Conservation (phyloP, 53 echinoderm and acorn worm genomes). For the Luidia sarsii region DNA sequence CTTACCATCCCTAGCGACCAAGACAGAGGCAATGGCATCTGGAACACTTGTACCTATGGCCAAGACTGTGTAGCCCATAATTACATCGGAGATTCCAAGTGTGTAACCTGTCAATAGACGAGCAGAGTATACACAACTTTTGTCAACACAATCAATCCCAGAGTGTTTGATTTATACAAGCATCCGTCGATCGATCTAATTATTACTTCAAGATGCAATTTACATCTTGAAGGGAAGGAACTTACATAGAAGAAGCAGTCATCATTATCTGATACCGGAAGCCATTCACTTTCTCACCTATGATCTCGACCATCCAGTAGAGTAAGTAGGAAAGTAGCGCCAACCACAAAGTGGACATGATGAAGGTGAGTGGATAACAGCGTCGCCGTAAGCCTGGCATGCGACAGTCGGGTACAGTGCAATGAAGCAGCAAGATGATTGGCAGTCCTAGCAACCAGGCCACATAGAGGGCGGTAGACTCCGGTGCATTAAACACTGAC, state of each 20-base stretch:
- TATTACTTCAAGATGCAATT: neutral
- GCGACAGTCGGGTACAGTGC: conserved; percentile 87
- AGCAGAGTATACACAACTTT: no score
- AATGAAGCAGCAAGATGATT: conserved; percentile 48
- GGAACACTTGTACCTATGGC: conserved; percentile 94
- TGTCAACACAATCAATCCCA: no score
- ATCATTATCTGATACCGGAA: no score
- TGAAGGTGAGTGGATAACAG: conserved; percentile 68
- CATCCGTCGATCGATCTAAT: no score
- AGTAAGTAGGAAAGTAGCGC: conserved; percentile 70
- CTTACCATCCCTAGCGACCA: conserved; percentile 91
- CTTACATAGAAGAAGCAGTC: neutral
- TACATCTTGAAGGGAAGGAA: neutral
- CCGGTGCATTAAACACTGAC: conserved; percentile 68
- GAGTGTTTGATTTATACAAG: no score
- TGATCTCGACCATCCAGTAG: conserved; percentile 87
- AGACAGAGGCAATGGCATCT: conserved; percentile 77
- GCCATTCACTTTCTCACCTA: conserved; percentile 60
- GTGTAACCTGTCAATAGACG: conserved; percentile 73
- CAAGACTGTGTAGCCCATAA: conserved; percentile 87
- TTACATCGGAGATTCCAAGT: conserved; percentile 75
- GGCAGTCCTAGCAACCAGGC: conserved; percentile 81
- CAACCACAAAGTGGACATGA: conserved; percentile 72
- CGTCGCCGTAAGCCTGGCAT: conserved; percentile 52
- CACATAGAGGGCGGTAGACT: conserved; percentile 8